A percentile compares a stretch with the other conserved stretches of the same genome.
Conservation (phyloP, 2,888 invertebrate species). For the Caenorhabditis sinica region DNA sequence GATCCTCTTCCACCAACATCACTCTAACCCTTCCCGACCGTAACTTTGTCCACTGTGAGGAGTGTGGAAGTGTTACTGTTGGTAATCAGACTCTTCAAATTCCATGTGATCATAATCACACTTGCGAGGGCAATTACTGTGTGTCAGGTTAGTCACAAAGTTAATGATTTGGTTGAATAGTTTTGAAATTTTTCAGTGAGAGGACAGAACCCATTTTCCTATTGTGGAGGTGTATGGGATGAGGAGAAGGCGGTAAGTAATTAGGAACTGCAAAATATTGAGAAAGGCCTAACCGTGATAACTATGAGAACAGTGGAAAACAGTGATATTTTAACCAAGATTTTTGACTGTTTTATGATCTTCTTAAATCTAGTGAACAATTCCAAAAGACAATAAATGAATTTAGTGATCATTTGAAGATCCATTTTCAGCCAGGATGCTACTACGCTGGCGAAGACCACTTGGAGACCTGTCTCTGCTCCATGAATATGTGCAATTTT, state of each 20-base stretch:
- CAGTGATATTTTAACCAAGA: not conserved
- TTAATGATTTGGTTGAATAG: not conserved
- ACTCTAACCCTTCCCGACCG: conserved; percentile 53
- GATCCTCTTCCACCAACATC: conserved; percentile 35
- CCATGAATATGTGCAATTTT: conserved; percentile 71
- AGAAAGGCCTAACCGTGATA: too few relatives aligned
- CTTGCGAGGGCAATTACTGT: conserved; percentile 70
- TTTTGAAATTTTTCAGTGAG: conserved; percentile 27
- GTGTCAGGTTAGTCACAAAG: conserved; percentile 63
- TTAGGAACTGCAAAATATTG: too few relatives aligned
- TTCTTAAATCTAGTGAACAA: not conserved
- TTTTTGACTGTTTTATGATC: not conserved
- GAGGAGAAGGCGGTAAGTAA: conserved; percentile 40
- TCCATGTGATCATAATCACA: conserved; percentile 66
- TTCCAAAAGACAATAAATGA: too few relatives aligned
- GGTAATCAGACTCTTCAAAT: conserved; percentile 52
- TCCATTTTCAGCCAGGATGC: conserved; percentile 60
- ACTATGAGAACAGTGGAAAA: not conserved
- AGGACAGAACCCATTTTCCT: conserved; percentile 61
- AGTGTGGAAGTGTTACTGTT: conserved; percentile 71
- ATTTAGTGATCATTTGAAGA: too few relatives aligned
- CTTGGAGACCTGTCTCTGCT: conserved; percentile 66
- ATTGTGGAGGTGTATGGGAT: conserved; percentile 67
- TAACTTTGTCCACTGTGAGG: conserved; percentile 59
- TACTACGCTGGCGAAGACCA: conserved; percentile 41